Conservation (phyloP, 2,113 vertebrate species). For the Ctenodactylus gundi region DNA sequence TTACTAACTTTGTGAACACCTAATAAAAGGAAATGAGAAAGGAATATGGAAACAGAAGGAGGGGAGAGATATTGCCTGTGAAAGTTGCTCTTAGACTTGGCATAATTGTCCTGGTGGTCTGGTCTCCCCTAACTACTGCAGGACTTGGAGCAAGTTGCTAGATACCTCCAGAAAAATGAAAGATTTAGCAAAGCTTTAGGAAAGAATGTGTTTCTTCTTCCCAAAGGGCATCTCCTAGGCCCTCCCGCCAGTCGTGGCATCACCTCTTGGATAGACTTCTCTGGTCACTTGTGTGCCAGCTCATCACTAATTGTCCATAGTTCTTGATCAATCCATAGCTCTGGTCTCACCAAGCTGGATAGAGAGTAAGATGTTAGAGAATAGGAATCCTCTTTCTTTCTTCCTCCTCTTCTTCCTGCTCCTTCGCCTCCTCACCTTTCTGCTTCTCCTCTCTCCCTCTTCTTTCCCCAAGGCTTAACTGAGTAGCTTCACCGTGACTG, state of each 20-base stretch:
- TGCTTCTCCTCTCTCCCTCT: too few relatives aligned
- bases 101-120: background rate
- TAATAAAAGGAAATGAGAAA: background rate
- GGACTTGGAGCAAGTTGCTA: background rate
- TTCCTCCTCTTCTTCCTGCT: background rate
- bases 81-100: accelerated
- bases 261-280: background rate
- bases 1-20: background rate
- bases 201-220: background rate
- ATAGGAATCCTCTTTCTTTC: background rate
- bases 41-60: background rate
- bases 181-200: background rate
- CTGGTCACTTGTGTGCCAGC: background rate
- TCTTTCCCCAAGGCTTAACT: background rate
- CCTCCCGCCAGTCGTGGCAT: background rate
- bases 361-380: background rate
- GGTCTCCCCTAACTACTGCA: background rate
- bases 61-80: background rate
- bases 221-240: background rate
- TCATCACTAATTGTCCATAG: background rate
- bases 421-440: background rate
- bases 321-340: background rate
- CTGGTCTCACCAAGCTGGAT: background rate
- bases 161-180: background rate
- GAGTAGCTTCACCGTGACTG: background rate